Evolutionary conservation across 2,113 vertebrate species (phyloP).

Genomic region (Condylura cristata): DNA sequence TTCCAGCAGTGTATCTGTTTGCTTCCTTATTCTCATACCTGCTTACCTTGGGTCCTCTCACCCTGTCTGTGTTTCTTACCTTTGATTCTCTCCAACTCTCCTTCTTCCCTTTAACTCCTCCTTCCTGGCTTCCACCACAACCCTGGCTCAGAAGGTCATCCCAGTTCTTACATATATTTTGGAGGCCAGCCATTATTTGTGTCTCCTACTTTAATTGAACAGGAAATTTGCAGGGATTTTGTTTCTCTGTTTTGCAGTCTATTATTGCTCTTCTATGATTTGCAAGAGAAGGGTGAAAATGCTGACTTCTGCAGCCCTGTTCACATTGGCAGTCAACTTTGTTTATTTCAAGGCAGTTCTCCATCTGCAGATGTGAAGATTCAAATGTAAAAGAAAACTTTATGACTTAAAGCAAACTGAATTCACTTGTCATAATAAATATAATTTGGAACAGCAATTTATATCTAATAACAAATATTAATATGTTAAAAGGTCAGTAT

Average conservation of each 20-base stretch:
- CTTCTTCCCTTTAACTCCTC: neutral
- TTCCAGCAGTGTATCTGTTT: neutral
- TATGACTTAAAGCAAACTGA: constrained; percentile 44
- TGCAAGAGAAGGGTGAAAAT: neutral
- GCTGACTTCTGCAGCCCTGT: constrained; percentile 17
- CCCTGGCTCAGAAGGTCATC: too few species aligned
- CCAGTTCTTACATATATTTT: neutral
- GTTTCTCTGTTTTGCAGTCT: neutral
- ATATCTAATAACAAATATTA: constrained; percentile 38
- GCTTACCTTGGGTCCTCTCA: neutral
- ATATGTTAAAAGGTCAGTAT: constrained; percentile 24
- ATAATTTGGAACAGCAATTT: constrained; percentile 6
- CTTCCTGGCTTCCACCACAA: neutral
- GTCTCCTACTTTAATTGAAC: neutral
- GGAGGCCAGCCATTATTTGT: neutral
- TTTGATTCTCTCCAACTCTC: neutral
- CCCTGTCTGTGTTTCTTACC: neutral
- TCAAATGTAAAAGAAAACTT: constrained; percentile 24
- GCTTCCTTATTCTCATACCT: neutral
- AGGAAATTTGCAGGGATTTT: neutral
- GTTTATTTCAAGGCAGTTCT: constrained; percentile 24
- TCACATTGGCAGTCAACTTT: neutral
- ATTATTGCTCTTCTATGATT: neutral
- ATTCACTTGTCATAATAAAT: constrained; percentile 4
- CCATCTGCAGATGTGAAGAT: neutral